Evolutionary conservation across 2,797 vertebrate genomes (phyloP).

Genomic region (Phalanger gymnotis): DNA sequence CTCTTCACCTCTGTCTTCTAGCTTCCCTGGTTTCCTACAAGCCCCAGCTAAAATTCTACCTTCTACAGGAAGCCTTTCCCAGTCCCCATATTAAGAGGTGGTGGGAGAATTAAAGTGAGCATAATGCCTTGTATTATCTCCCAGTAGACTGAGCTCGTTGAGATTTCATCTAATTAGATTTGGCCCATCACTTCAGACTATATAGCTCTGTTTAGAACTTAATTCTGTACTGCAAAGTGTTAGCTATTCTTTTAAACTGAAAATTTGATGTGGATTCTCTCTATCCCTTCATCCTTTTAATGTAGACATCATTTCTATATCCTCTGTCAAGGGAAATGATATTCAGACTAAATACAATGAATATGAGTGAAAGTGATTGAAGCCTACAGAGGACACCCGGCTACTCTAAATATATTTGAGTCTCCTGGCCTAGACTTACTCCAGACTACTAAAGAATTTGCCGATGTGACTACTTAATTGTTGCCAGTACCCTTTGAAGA

Average conservation of each 20-base stretch:
- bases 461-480: background rate
- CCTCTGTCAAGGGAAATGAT: background rate
- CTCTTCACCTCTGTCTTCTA: background rate
- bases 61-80: background rate
- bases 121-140: background rate
- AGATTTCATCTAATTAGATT: background rate
- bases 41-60: background rate
- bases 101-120: background rate
- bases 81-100: background rate
- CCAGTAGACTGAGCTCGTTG: background rate
- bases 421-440: background rate
- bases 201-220: background rate
- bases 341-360: background rate
- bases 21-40: background rate
- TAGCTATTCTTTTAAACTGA: background rate
- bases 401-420: background rate
- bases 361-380: background rate
- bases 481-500: background rate
- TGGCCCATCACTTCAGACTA: background rate
- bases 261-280: background rate
- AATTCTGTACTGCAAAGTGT: background rate
- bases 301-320: background rate
- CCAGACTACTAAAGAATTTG: background rate
- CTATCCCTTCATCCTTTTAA: background rate
- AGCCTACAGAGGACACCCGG: background rate